Evolutionary conservation across 1,140 invertebrate genomes (phyloP).

Genomic region (Olivierus martensii): DNA sequence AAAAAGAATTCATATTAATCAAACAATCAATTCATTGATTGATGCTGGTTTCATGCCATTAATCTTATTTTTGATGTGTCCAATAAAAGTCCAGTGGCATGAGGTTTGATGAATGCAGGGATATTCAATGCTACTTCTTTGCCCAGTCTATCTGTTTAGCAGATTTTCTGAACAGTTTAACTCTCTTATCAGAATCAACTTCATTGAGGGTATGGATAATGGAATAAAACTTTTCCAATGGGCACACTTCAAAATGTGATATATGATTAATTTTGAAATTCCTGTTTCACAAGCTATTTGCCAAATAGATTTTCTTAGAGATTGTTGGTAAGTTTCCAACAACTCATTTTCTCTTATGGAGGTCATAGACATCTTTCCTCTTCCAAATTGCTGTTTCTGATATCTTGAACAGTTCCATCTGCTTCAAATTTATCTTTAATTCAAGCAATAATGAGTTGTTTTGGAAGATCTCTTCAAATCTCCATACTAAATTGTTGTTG

Average conservation of each 20-base stretch:
- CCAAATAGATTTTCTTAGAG: slow-evolving; percentile 11
- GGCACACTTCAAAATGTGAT: slow-evolving; percentile 9
- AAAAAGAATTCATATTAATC: no score
- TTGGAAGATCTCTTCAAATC: neutral
- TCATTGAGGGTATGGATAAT: slow-evolving; percentile 17
- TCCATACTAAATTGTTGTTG: neutral
- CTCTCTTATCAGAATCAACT: slow-evolving; percentile 10
- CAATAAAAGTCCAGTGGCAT: no score
- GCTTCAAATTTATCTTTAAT: neutral
- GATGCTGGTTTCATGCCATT: no score
- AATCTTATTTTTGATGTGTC: no score
- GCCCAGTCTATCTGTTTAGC: no score
- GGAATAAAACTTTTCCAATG: slow-evolving; percentile 17
- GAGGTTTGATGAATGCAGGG: no score
- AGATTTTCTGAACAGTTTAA: no score
- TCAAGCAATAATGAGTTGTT: neutral
- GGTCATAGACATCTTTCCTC: slow-evolving; percentile 2
- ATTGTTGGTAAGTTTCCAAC: slow-evolving; percentile 4
- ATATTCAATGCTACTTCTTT: no score
- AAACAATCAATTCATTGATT: no score
- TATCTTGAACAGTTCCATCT: neutral
- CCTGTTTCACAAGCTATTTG: slow-evolving; percentile 2
- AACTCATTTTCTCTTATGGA: slow-evolving; percentile 5
- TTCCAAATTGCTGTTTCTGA: slow-evolving; percentile 8
- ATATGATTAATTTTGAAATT: slow-evolving; percentile 6